These are phyloP conservation scores for Lampris incognitus DNA, from an alignment of 2,113 vertebrate genomes.

Conservation along the genomic window DNA sequence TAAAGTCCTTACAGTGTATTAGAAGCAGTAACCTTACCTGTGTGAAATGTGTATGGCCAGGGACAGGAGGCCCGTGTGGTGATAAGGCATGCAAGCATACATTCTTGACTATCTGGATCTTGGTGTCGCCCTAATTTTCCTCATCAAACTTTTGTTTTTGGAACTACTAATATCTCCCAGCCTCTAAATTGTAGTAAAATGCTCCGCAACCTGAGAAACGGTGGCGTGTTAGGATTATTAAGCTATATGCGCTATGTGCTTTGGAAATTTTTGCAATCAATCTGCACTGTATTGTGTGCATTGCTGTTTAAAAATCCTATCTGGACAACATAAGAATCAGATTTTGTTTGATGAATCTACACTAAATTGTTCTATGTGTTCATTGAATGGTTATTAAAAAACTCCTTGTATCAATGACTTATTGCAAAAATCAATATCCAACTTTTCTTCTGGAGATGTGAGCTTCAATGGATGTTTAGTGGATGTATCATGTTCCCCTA, in stretches of 20 bases:
- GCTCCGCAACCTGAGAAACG: background rate
- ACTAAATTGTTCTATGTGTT: slow-evolving; percentile 4
- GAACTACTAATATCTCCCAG: background rate
- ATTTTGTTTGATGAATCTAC: background rate
- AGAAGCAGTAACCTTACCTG: slow-evolving; percentile 3
- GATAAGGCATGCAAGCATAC: slow-evolving; percentile 46
- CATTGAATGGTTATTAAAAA: slow-evolving; percentile 18
- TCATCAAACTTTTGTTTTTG: background rate
- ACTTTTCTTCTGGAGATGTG: background rate
- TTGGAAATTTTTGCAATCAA: background rate
- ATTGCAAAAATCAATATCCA: background rate
- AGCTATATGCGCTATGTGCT: background rate
- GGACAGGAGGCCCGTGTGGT: slow-evolving; percentile 5
- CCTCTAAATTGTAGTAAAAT: background rate
- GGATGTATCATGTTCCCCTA: background rate
- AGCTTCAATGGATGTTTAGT: background rate
- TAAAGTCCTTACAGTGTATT: background rate
- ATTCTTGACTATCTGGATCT: slow-evolving; percentile 21
- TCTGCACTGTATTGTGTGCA: background rate
- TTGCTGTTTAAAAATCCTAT: background rate
- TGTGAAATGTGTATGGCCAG: slow-evolving; percentile 7
- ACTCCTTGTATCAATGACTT: background rate
- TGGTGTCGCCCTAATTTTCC: background rate
- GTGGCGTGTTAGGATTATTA: background rate
- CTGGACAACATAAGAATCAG: background rate